Base-by-base conservation (phyloP, 2,888 invertebrate species). In the Apotomis betuletana region DNA sequence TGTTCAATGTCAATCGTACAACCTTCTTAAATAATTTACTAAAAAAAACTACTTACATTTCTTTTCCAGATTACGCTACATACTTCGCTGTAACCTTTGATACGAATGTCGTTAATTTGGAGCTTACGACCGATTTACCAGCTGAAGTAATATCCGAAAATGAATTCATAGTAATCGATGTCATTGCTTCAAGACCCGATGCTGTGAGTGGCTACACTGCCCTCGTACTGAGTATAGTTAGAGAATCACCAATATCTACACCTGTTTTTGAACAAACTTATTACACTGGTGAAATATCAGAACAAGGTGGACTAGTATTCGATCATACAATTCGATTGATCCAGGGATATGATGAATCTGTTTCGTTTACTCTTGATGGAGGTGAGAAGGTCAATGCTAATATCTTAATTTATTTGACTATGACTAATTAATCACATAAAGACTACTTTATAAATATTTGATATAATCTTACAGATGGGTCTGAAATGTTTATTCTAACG, bases 211-310 rank as follows among this genome's bases (percentile, higher is more conserved):
- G 75, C 6, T 74, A 76, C 54, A 70, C 79, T 38, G 75, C 76
- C n/a, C 72, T 78, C 38, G 55, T 80, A 49, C 62, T 80, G 55
- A 74, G 76, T 52, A 63, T 79, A 74, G 73, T 74, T 49, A 75
- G 63, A 62, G 64, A 77, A 55, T 60, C 63, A 44, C 49, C 12
- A 55, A 49, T 74, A 62, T 70, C 69, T 13, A 70, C 74, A 41
- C 79, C 81, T 36, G 68, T 78, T 36, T 83, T 83, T 67, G 77
- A 77, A 68, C 69, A 77, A 67, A 71, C 79, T 55, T 83, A 78
- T 69, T 84, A 84, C 73, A 67, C 57, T 13, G 83, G 84, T 51
- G 75, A 77, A 67, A 83, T 81, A 73, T 78, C 81, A 9, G 67
- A 73, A 51, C 74, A 78, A 75, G 73, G 54, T 6, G 80, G 77